Base-by-base conservation (phyloP, 2,113 vertebrate species). In the Uropsilus gracilis region DNA sequence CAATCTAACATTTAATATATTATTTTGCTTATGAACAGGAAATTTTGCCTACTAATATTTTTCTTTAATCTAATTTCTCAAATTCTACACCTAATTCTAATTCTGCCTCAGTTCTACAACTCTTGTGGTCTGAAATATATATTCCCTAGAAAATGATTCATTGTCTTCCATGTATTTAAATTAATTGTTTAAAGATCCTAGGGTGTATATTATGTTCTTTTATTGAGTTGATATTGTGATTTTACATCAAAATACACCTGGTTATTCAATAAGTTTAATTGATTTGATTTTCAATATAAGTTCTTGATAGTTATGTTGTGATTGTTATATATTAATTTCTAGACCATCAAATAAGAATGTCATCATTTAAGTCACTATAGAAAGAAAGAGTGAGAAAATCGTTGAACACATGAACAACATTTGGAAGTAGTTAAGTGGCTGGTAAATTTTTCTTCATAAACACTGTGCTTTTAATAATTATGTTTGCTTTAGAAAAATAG, bases 251-350 rank as follows among this genome's bases (percentile, higher is more conserved):
- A 92, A 82, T 17, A 89, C 24, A 50, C 10, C 12, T 91, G 69
- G 39, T 24, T 39, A 37, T 72, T 93, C 2, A 75, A 85, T 72
- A 64, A 48, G 66, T 55, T 68, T 66, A 89, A 55, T 1, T 83
- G n/a, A 89, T 86, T 9, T 82, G 48, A 87, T 5, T 90, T 97
- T 94, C 71, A 78, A 77, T 22, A 71, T 12, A 37, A 3, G 68
- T 77, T 92, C 55, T 86, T 28, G 26, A 90, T 92, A 78, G 72
- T 77, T 71, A 71, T n/a, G 24, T 37, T 84, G 20, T 61, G 7
- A n/a, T 69, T 64, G 61, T 44, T 59, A 88, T 16, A 42, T 20
- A 73, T 50, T 66, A 69, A 91, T 64, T 93, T 93, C 34, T 91
- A 44, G 22, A 34, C n/a, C 26, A 85, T 72, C 39, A 90, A 84